Percentiles rank a stretch among this genome's conserved stretches.
Conservation (phyloP, 2,888 invertebrate species). For the Rutpela maculata region DNA sequence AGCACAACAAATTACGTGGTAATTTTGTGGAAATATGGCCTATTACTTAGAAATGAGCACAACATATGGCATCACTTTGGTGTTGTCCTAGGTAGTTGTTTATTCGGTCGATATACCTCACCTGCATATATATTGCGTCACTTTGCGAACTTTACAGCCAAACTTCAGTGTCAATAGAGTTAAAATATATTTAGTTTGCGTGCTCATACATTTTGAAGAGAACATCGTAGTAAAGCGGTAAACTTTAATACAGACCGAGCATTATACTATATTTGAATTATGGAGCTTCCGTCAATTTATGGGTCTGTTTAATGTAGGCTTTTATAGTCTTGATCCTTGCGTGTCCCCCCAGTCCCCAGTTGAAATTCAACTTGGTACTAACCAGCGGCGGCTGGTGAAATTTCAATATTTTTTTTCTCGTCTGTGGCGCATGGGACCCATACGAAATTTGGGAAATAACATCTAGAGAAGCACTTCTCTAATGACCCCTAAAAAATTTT, state of each 20-base stretch:
- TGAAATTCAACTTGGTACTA: not conserved
- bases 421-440: too few relatives aligned
- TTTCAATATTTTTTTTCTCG: too few relatives aligned
- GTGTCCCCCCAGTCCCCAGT: not conserved
- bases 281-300: not conserved
- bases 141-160: not conserved
- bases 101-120: too few relatives aligned
- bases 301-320: not conserved
- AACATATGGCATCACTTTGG: too few relatives aligned
- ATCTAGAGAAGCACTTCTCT: too few relatives aligned
- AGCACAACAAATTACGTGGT: too few relatives aligned
- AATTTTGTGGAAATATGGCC: too few relatives aligned
- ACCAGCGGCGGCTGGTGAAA: too few relatives aligned
- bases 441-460: too few relatives aligned
- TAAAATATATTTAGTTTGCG: not conserved
- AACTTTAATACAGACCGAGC: not conserved
- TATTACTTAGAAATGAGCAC: too few relatives aligned
- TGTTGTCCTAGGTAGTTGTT: too few relatives aligned
- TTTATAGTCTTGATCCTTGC: not conserved
- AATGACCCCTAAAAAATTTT: too few relatives aligned
- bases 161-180: not conserved
- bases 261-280: constrained; percentile 1
- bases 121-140: not conserved
- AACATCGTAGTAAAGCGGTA: not conserved
- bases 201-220: not conserved